A percentile compares a stretch with the other conserved stretches of the same genome.
Conservation (phyloP, 2,113 vertebrate genomes). For the Poeciliopsis occidentalis region DNA sequence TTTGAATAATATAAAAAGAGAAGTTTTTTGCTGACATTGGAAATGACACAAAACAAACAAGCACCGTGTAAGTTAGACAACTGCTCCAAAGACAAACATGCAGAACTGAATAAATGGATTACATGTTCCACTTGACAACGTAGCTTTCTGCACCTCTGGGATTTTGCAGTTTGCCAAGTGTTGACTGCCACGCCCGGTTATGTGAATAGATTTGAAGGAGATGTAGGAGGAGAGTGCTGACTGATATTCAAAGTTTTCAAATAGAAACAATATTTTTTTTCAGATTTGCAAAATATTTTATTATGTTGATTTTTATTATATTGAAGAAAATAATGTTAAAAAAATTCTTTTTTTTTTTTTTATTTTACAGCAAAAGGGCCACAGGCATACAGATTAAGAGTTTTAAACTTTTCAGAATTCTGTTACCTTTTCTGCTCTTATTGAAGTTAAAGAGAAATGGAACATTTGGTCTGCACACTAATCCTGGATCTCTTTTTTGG, state of each 20-base stretch:
- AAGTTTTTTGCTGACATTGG: slow-evolving; percentile 68
- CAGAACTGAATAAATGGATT: slow-evolving; percentile 78
- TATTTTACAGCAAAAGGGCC: not conserved
- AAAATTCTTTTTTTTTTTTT: no score
- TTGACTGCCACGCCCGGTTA: slow-evolving; percentile 72
- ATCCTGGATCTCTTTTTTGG: not conserved
- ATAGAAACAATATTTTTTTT: slow-evolving; percentile 40
- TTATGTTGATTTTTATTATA: slow-evolving; percentile 4
- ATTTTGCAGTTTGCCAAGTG: slow-evolving; percentile 76
- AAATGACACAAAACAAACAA: slow-evolving; percentile 73
- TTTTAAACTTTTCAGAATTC: not conserved
- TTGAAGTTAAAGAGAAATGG: not conserved
- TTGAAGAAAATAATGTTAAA: not conserved
- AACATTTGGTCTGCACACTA: not conserved
- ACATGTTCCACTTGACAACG: slow-evolving; percentile 74
- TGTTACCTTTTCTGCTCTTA: not conserved
- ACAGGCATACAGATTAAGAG: not conserved
- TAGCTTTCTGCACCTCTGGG: slow-evolving; percentile 79
- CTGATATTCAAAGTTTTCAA: slow-evolving; percentile 46
- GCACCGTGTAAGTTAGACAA: slow-evolving; percentile 67
- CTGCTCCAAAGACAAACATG: slow-evolving; percentile 74
- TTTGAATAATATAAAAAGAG: slow-evolving; percentile 63
- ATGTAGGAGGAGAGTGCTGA: slow-evolving; percentile 40
- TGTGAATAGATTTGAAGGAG: slow-evolving; percentile 61
- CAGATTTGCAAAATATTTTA: slow-evolving; percentile 26